A percentile compares a stretch with the other conserved stretches of the same genome.
These are phyloP conservation scores for Muricea muricata DNA, from an alignment of 92 coral and sea anemone genomes.

Conservation along the genomic window DNA sequence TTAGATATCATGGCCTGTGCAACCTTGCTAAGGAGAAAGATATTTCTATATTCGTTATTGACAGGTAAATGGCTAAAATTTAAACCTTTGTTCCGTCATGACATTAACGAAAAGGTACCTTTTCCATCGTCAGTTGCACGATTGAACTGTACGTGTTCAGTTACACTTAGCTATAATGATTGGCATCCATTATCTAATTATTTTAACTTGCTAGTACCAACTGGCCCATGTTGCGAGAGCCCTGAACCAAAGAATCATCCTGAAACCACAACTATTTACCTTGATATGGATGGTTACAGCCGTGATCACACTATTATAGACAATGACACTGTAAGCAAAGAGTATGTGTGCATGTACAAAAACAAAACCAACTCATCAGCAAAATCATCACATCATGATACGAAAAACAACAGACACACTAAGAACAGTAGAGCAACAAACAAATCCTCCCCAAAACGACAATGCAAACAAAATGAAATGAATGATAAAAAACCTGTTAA, in stretches of 20 bases:
- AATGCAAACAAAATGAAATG: no score
- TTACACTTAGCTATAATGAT: background rate
- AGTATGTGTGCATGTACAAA: no score
- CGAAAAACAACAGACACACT: no score
- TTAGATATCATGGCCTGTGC: slow-evolving; percentile 21
- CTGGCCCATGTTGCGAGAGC: background rate
- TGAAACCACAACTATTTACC: background rate
- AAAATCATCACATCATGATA: no score
- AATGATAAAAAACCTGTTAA: no score
- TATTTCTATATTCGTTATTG: background rate
- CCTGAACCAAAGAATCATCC: background rate
- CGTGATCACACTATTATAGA: background rate
- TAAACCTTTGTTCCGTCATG: background rate
- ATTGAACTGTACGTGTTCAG: background rate
- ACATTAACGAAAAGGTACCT: no score
- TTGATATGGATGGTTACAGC: background rate
- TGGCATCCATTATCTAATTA: background rate
- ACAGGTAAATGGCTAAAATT: background rate
- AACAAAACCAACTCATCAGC: no score
- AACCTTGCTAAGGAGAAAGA: background rate
- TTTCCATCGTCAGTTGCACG: background rate
- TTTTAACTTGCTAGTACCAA: background rate
- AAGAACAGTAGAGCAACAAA: no score
- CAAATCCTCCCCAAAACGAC: no score
- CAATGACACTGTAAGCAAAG: background rate